Evolutionary conservation across 2,113 vertebrate genomes (phyloP), one percentile per base, ranked within the genome.

Genomic region (Vulpes vulpes): DNA sequence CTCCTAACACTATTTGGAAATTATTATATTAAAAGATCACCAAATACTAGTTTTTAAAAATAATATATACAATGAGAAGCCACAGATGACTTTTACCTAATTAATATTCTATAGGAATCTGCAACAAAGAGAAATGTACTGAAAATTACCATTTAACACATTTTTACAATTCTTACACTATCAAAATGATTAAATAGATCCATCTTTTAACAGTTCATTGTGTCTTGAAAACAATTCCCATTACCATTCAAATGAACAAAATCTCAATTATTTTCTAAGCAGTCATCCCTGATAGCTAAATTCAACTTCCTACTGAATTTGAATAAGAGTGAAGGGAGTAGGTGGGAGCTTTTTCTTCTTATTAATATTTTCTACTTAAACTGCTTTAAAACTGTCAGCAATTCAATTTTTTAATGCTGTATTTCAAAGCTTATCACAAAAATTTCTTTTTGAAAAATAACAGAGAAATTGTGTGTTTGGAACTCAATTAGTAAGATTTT

Each of bases 201-300:
- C 57, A 88, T 55, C n/a, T 43, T 82, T 88, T 32, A 87, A 27
- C 7, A 95, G 65, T 65, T 35, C 73, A 35, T 43, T 89, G 8
- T 74, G 25, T 57, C 30, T 30, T 67, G 30, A 76, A 82, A 89
- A 82, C 76, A 43, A 76, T 15, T 22, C 62, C 91, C 57, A 7
- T 76, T 83, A 89, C 30, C 59, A 76, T 93, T 67, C 93, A 83
- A 83, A 83, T 76, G 49, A 88, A 89, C 11, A 96, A 81, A 76
- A 89, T 51, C 89, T 74, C 59, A 93, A 83, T 74, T 96, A 89
- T 89, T 93, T 95, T 78, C 38, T 93, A 59, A 88, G 17, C 23
- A 84, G 23, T 76, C 53, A 76, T 82, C 38, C 22, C 51, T 96
- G 55, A 65, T 59, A 93, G 76, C 59, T 83, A 78, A 83, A 90